Conservation (phyloP, 2,113 vertebrate genomes). For the Scytalopus superciliaris region DNA sequence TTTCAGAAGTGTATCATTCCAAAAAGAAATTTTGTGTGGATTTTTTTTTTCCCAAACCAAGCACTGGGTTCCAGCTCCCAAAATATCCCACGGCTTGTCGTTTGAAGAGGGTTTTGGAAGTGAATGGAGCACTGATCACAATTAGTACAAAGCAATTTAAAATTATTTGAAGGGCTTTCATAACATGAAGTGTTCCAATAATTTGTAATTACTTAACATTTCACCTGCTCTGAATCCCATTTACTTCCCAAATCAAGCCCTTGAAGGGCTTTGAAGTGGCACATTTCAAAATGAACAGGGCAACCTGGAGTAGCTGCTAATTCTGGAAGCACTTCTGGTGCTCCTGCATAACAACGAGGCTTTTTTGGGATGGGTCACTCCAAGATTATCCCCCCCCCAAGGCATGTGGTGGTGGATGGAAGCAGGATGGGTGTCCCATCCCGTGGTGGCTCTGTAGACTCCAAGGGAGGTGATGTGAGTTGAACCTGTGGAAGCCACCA, state of each 20-base stretch:
- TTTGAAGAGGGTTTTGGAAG: slow-evolving; percentile 63
- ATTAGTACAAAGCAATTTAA: slow-evolving; percentile 70
- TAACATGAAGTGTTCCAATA: slow-evolving; percentile 65
- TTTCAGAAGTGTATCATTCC: background rate
- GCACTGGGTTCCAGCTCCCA: slow-evolving; percentile 27
- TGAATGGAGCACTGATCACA: slow-evolving; percentile 67
- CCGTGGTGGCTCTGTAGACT: background rate
- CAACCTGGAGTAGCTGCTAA: slow-evolving; percentile 69
- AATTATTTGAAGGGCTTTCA: slow-evolving; percentile 72
- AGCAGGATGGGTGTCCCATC: background rate
- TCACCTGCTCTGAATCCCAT: slow-evolving; percentile 71
- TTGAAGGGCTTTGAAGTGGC: slow-evolving; percentile 62
- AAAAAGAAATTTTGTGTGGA: background rate
- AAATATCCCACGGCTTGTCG: slow-evolving; percentile 34
- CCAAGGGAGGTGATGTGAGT: background rate
- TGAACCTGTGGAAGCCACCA: background rate
- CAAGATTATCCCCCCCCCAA: background rate
- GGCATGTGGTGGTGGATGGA: background rate
- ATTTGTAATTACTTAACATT: slow-evolving; percentile 70
- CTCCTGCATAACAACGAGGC: slow-evolving; percentile 30
- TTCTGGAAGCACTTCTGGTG: slow-evolving; percentile 66
- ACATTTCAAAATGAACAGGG: slow-evolving; percentile 55
- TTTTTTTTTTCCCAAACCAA: background rate
- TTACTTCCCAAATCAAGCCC: slow-evolving; percentile 68
- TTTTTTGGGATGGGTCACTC: slow-evolving; percentile 44